Conservation (phyloP, 2,113 vertebrate species). For the Xyliphius kryptos region DNA sequence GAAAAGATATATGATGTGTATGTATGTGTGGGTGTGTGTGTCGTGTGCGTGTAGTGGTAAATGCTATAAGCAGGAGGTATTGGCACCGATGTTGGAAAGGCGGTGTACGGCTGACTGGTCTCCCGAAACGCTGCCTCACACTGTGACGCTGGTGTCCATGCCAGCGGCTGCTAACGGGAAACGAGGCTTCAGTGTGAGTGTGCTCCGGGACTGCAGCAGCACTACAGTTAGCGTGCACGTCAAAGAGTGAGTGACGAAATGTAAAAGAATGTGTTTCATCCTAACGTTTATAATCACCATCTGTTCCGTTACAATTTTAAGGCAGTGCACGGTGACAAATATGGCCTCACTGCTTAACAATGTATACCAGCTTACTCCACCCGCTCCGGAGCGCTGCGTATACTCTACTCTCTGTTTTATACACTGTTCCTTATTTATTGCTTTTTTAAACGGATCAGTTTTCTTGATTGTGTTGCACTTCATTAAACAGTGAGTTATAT, state of each 20-base stretch:
- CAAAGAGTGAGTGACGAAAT: slow-evolving; percentile 80
- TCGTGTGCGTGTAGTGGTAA: slow-evolving; percentile 70
- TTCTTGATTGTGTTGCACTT: no score
- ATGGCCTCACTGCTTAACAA: no score
- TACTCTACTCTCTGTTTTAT: no score
- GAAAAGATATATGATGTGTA: no score
- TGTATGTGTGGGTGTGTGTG: slow-evolving; percentile 4
- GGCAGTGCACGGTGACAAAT: no score
- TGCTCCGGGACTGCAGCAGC: slow-evolving; percentile 70
- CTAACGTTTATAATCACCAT: no score
- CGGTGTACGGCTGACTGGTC: slow-evolving; percentile 73
- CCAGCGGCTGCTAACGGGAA: slow-evolving; percentile 81
- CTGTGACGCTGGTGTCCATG: slow-evolving; percentile 87
- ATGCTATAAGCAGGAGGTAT: slow-evolving; percentile 88
- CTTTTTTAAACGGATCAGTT: no score
- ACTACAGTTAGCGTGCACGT: slow-evolving; percentile 82
- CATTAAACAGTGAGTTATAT: background rate
- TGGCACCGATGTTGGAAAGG: slow-evolving; percentile 88
- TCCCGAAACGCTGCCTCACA: slow-evolving; percentile 84
- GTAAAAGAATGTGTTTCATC: no score
- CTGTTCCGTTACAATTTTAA: no score
- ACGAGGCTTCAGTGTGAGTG: slow-evolving; percentile 82
- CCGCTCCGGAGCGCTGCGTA: no score
- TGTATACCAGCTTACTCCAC: no score
- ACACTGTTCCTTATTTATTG: no score